Base-by-base conservation (phyloP, 2,888 invertebrate species). In the Cordilura impudica region DNA sequence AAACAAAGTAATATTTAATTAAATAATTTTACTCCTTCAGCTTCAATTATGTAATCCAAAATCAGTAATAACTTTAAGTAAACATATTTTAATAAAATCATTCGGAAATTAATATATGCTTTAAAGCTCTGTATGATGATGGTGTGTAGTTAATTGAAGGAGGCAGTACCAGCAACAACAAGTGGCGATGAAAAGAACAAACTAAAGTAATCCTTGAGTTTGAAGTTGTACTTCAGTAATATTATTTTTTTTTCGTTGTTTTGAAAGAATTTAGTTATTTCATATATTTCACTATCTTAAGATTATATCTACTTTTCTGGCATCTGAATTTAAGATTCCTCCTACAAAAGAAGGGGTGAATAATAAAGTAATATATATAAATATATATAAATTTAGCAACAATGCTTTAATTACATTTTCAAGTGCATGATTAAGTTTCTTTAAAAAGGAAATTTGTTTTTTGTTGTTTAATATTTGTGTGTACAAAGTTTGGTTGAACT, bases 391-490 rank as follows among this genome's bases (percentile, higher is more conserved):
- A 18, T 56, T 12, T 19, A 45, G 58, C 51, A 71, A 70, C 47
- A 54, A 26, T 71, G 49, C 21, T 72, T 71, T 67, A 72, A 67
- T 72, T 78, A n/a, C 72, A 67, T 54, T 54, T 67, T 61, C 56
- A 72, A 67, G 67, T 51, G 54, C 72, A 63, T 60, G 49, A 78
- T 69, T 63, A 65, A 63, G 74, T 29, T 43, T 26, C 58, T 60
- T 26, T 43, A 43, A 43, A 49, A 23, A 12, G 19, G 45, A 23
- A 53, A n/a, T 5, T 14, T 16, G 8, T 23, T 18, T 12, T n/a
- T 21, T 12, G 45, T 23, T 39, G 7, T 18, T 43, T n/a, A n/a
- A n/a, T n/a, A n/a, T 4, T 49, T 7, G 8, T 10, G 10, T 56
- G 3, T 21, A 12, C 26, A 6, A 26, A 51, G 5, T 53, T 19